phyloP scores from a whole-genome alignment of 2,797 vertebrate genomes.

The Mormyrus proboscirostris region DNA sequence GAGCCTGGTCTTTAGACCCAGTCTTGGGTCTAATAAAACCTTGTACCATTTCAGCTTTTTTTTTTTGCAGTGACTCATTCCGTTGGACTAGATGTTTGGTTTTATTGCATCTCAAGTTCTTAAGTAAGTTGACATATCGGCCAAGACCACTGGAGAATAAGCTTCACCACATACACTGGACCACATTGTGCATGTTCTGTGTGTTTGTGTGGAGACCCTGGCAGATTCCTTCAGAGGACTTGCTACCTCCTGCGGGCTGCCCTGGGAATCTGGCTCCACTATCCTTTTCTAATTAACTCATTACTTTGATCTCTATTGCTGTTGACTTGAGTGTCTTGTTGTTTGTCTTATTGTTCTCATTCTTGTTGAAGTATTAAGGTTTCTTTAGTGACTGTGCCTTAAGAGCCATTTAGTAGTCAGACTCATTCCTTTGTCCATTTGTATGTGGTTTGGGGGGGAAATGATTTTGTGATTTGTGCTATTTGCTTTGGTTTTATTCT shows the following conservation, averaged over 20 bases:
- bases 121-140: not conserved
- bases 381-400: not conserved
- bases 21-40: not conserved
- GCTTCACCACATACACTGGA: not conserved
- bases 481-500: not conserved
- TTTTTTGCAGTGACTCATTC: not conserved
- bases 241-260: not conserved
- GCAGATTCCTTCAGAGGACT: not conserved
- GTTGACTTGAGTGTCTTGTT: not conserved
- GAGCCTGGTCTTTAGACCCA: not conserved
- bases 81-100: not conserved
- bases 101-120: not conserved
- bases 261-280: not conserved
- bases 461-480: not conserved
- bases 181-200: not conserved
- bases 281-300: not conserved
- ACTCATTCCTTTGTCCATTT: not conserved
- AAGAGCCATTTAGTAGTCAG: not conserved
- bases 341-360: not conserved
- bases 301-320: conserved; percentile 9
- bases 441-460: not conserved
- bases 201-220: not conserved
- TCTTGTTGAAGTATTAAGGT: not conserved
- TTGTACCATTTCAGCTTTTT: not conserved
- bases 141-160: not conserved